Evolutionary conservation across 2,797 vertebrate species (phyloP).

Genomic region (Chloroceryle inda): DNA sequence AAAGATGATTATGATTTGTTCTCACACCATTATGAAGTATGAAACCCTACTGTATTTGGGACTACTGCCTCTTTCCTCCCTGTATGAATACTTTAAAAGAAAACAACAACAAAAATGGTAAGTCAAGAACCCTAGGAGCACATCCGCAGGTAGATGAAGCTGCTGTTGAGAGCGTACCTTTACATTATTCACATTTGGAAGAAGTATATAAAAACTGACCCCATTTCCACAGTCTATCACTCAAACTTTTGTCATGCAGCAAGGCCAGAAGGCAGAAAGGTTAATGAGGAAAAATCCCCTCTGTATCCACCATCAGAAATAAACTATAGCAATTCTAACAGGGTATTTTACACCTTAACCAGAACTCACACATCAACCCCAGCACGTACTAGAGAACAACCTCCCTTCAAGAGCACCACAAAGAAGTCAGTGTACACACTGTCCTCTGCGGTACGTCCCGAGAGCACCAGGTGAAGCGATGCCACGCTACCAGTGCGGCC

Average conservation of each 20-base stretch:
- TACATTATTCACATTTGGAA: background rate
- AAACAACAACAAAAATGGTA: background rate
- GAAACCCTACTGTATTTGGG: background rate
- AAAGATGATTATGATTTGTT: background rate
- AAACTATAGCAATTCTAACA: background rate
- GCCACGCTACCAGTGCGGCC: background rate
- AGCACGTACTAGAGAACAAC: background rate
- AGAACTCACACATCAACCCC: background rate
- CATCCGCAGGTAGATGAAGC: background rate
- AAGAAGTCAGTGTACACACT: background rate
- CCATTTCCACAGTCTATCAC: background rate
- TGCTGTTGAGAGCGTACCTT: background rate
- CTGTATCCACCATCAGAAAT: background rate
- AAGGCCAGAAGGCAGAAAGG: background rate
- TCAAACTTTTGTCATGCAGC: background rate
- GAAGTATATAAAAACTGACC: background rate
- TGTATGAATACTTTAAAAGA: background rate
- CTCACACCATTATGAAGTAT: background rate
- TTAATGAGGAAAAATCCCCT: background rate
- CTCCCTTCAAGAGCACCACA: background rate
- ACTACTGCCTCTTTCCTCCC: background rate
- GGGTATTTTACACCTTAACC: background rate
- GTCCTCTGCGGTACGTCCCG: background rate
- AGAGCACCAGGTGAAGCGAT: background rate
- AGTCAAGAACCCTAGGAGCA: background rate